Evolutionary conservation across 2,888 invertebrate genomes (phyloP), one percentile per base, ranked within the genome.

Genomic region (Acleris holmiana): DNA sequence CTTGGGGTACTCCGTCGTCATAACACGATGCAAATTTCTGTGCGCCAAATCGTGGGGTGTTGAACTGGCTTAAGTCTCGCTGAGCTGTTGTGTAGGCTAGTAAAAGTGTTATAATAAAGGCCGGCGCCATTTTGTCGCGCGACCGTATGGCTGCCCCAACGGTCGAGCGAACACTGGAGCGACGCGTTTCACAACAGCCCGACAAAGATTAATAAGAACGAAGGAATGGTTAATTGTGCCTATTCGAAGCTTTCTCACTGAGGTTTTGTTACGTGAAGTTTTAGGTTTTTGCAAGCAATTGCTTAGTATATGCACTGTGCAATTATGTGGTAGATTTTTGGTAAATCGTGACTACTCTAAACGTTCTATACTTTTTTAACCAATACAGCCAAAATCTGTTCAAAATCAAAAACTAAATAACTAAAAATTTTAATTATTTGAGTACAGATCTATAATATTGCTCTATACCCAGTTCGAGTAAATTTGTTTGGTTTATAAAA

Each of bases 121-220:
- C 73, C 72, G 83, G 84, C 86, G 89, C 85, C 91, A 91, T 91
- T 77, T 35, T 35, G 35, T 35, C 1, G 86, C 88, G 88, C 48
- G 74, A 78, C 78, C 80, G 83, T 85, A 84, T 84, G 81, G 77
- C 71, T 79, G 76, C 85, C 76, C 73, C 79, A 84, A 85, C 82
- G 80, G 86, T 81, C 85, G 84, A 82, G 80, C 84, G 82, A 82
- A 83, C 85, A 91, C 91, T 91, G 87, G 80, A 83, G 81, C 81
- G 76, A 48, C 71, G 72, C 77, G 83, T 89, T 89, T 89, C 90
- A 88, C 89, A 89, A 89, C 85, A 86, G 80, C 75, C 69, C 68
- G 80, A 67, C 89, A 90, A 73, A 89, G 90, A 35, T 35, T 35
- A 35, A 35, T 13, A 13, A 4, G 35, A 35, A 89, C 67, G 68